phyloP scores from a whole-genome alignment of 2,888 invertebrate species.

The Lasioglossum calceatum region DNA sequence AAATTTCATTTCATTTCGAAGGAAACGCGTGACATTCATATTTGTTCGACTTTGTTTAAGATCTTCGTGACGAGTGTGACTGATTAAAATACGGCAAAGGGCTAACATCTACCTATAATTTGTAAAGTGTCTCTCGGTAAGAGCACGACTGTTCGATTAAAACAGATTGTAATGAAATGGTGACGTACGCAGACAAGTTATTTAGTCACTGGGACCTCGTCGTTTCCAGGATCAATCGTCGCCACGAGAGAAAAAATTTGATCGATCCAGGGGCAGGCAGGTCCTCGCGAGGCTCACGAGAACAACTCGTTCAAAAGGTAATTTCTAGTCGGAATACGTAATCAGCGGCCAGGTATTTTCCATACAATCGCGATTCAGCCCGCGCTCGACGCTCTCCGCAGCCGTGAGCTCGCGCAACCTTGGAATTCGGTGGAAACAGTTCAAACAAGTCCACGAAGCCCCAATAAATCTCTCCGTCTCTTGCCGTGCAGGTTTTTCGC shows the following conservation, averaged over 20 bases:
- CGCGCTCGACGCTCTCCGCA: constrained; percentile 20
- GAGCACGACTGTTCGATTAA: no score
- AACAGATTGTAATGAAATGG: no score
- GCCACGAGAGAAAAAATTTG: not conserved
- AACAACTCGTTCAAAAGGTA: constrained; percentile 25
- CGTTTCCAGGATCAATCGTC: not conserved
- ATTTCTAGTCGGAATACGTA: constrained; percentile 28
- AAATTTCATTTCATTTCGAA: no score
- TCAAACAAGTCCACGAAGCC: not conserved
- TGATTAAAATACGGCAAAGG: no score
- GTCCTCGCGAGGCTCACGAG: not conserved
- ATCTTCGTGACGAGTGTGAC: no score
- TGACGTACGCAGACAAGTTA: no score
- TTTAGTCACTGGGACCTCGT: no score
- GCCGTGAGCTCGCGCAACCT: constrained; percentile 30
- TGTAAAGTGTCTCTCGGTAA: no score
- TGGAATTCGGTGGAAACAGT: constrained; percentile 39
- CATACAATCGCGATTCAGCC: constrained; percentile 38
- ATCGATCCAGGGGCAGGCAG: not conserved
- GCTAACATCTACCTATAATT: no score
- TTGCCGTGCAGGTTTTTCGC: not conserved
- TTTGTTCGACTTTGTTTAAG: no score
- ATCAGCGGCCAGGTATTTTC: constrained; percentile 10
- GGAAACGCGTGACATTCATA: no score
- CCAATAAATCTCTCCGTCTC: not conserved